Evolutionary conservation across 2,797 vertebrate genomes (phyloP).

Genomic region (Sebastiscus tertius): DNA sequence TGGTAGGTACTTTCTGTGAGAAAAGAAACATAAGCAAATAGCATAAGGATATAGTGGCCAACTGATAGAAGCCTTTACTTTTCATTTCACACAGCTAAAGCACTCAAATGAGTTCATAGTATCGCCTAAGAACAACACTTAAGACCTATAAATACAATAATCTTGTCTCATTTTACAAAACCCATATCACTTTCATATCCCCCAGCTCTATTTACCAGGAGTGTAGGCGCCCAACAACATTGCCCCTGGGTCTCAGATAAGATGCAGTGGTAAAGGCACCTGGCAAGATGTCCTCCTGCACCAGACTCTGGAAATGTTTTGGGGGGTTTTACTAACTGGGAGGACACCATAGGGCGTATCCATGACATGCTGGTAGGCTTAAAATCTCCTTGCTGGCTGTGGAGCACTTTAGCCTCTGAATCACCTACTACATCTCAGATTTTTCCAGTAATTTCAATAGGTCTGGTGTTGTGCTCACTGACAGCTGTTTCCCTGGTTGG

Average conservation of each 20-base stretch:
- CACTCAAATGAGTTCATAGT: neutral
- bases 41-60: too few relatives aligned
- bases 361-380: neutral
- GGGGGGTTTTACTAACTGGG: neutral
- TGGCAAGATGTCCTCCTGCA: slow-evolving; percentile 1
- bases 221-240: neutral
- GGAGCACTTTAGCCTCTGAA: neutral
- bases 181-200: neutral
- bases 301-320: slow-evolving; percentile 3
- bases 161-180: neutral
- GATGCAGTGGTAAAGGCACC: neutral
- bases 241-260: neutral
- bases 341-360: neutral
- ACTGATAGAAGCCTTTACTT: neutral
- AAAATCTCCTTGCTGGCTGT: neutral
- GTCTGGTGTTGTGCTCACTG: neutral
- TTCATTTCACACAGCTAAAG: neutral
- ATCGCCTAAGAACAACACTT: neutral
- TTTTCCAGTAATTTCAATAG: neutral
- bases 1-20: neutral
- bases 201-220: neutral
- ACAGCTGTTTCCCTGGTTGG: neutral
- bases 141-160: neutral
- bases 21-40: neutral
- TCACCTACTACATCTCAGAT: neutral